Conservation (phyloP, 2,888 invertebrate species). For the Nysson spinosus region DNA sequence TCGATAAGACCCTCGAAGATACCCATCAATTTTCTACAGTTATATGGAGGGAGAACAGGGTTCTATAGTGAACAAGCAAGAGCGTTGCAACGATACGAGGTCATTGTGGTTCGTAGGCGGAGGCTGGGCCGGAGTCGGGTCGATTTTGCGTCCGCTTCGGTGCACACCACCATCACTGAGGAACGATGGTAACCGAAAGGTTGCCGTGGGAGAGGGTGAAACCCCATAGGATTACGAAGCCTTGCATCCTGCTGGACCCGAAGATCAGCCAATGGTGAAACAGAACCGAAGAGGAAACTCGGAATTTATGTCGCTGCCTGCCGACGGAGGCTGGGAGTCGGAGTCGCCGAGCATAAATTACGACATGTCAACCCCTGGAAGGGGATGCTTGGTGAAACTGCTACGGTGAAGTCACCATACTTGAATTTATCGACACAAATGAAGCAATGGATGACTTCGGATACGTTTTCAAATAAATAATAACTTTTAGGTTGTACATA, state of each 20-base stretch:
- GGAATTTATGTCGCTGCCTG: slow-evolving; percentile 60
- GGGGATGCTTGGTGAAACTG: slow-evolving; percentile 2
- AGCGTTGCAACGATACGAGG: slow-evolving; percentile 40
- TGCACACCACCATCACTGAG: slow-evolving; percentile 41
- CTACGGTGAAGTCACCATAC: slow-evolving; percentile 1
- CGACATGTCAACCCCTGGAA: slow-evolving; percentile 57
- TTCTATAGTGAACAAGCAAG: slow-evolving; percentile 36
- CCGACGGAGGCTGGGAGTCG: slow-evolving; percentile 64
- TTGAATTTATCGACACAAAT: slow-evolving; percentile 22
- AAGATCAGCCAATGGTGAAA: slow-evolving; percentile 29
- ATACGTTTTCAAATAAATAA: too few species aligned
- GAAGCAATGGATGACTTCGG: slow-evolving; percentile 18
- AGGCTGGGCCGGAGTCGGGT: slow-evolving; percentile 57
- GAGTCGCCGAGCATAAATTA: slow-evolving; percentile 68
- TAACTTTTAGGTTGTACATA: too few species aligned
- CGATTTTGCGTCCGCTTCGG: slow-evolving; percentile 63
- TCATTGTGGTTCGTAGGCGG: slow-evolving; percentile 53
- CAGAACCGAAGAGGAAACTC: slow-evolving; percentile 7
- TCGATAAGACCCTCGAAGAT: slow-evolving; percentile 46
- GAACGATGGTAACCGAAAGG: slow-evolving; percentile 27
- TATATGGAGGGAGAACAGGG: slow-evolving; percentile 9
- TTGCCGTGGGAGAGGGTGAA: slow-evolving; percentile 50
- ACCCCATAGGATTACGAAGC: slow-evolving; percentile 28
- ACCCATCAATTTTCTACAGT: slow-evolving; percentile 42
- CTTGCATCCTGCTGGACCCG: slow-evolving; percentile 20